A percentile compares a stretch with the other conserved stretches of the same genome.
Evolutionary conservation across 2,888 invertebrate species (phyloP).

Genomic region (Ennomos quercinarius): DNA sequence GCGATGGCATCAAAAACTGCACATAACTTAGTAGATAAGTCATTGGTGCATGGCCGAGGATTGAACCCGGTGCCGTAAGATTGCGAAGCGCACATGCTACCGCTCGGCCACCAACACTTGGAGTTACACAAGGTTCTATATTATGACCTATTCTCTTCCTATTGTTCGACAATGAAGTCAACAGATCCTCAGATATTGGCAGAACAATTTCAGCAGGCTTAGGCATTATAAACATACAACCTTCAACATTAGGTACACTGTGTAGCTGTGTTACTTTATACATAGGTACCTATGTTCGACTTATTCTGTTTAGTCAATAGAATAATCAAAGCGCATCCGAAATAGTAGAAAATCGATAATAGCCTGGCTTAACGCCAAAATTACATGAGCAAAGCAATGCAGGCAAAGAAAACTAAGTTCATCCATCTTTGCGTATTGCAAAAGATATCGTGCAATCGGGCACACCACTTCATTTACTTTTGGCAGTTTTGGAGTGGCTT

Average conservation of each 20-base stretch:
- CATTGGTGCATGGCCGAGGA: too few relatives aligned
- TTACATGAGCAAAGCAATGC: slow-evolving; percentile 22
- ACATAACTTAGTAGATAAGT: too few relatives aligned
- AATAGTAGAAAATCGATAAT: slow-evolving; percentile 32
- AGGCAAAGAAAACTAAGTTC: slow-evolving; percentile 33
- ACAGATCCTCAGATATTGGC: too few relatives aligned
- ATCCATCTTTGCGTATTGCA: slow-evolving; percentile 36
- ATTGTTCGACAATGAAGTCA: too few relatives aligned
- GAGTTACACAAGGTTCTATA: slow-evolving; percentile 11
- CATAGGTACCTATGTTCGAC: too few relatives aligned
- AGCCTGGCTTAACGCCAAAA: slow-evolving; percentile 36
- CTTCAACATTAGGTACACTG: too few relatives aligned
- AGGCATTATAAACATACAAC: too few relatives aligned
- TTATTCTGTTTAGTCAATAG: slow-evolving; percentile 3
- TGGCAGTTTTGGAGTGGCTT: slow-evolving; percentile 21
- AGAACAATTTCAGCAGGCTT: too few relatives aligned
- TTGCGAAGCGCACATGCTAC: too few relatives aligned
- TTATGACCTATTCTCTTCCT: slow-evolving; percentile 1
- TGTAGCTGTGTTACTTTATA: too few relatives aligned
- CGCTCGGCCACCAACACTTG: not conserved
- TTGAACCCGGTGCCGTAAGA: too few relatives aligned
- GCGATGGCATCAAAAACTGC: too few relatives aligned
- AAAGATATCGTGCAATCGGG: slow-evolving; percentile 31
- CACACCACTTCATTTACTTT: slow-evolving; percentile 26
- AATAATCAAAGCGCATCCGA: slow-evolving; percentile 16